These are phyloP conservation scores for Harpagifer antarcticus DNA, from an alignment of 2,797 vertebrate species.

Conservation along the genomic window DNA sequence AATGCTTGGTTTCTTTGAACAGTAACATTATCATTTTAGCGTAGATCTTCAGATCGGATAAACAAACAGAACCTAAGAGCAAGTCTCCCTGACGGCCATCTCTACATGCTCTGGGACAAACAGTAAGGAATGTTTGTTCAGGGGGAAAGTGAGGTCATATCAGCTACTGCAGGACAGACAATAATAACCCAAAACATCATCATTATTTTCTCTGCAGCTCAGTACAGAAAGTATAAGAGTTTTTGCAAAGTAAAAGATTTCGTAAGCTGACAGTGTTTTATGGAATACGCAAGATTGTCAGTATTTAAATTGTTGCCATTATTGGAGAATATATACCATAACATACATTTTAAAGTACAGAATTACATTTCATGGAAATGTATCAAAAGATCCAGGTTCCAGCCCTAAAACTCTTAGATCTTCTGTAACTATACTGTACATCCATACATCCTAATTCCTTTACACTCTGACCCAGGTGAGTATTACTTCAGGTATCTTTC, in stretches of 20 bases:
- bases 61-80: no score
- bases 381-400: no score
- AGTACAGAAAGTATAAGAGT: not conserved
- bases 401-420: not conserved
- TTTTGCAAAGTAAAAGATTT: not conserved
- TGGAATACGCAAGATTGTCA: not conserved
- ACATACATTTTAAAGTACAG: no score
- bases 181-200: not conserved
- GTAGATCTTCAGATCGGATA: no score
- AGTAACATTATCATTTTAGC: no score
- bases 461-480: not conserved
- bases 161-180: not conserved
- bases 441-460: not conserved
- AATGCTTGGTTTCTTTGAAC: no score
- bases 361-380: no score
- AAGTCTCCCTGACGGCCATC: no score
- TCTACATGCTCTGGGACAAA: no score
- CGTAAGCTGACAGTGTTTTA: not conserved
- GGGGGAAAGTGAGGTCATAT: not conserved
- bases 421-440: not conserved
- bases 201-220: not conserved
- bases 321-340: no score
- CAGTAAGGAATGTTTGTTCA: no score
- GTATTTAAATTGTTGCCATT: no score
- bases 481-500: slow-evolving; percentile 7